These are phyloP conservation scores for Eupeodes corollae DNA, from an alignment of 1,140 invertebrate species.

Conservation along the genomic window DNA sequence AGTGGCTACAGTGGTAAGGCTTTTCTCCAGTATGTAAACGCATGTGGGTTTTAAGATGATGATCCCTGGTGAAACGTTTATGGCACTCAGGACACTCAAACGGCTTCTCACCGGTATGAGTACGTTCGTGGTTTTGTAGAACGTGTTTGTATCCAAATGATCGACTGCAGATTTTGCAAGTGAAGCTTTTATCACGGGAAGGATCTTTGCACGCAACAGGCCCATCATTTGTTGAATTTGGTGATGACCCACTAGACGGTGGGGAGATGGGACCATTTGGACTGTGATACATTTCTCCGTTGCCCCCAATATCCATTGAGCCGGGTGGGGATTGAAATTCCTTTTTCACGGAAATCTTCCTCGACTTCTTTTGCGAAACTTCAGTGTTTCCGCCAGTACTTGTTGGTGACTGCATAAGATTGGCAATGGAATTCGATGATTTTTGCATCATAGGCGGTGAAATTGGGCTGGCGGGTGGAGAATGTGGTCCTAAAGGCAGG, in stretches of 20 bases:
- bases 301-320: conserved; percentile 17
- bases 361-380: conserved; percentile 23
- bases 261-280: conserved; percentile 39
- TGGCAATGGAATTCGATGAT: conserved; percentile 13
- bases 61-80: conserved; percentile 91
- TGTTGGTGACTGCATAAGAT: conserved; percentile 21
- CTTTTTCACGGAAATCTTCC: conserved; percentile 35
- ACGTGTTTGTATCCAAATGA: conserved; percentile 92
- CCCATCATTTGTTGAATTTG: conserved; percentile 36
- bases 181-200: conserved; percentile 70
- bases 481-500: conserved; percentile 30
- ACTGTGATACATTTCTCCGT: conserved; percentile 30
- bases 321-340: conserved; percentile 30
- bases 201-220: conserved; percentile 40
- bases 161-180: conserved; percentile 72
- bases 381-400: conserved; percentile 34
- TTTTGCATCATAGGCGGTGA: conserved; percentile 18
- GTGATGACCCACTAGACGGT: conserved; percentile 41
- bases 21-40: conserved; percentile 87
- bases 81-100: conserved; percentile 92
- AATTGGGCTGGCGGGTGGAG: conserved; percentile 29
- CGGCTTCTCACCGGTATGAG: conserved; percentile 93
- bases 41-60: conserved; percentile 89
- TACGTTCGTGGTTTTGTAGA: conserved; percentile 89
- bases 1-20: conserved; percentile 83